phyloP scores from a whole-genome alignment of 2,888 invertebrate genomes.

The Coleophora flavipennella region DNA sequence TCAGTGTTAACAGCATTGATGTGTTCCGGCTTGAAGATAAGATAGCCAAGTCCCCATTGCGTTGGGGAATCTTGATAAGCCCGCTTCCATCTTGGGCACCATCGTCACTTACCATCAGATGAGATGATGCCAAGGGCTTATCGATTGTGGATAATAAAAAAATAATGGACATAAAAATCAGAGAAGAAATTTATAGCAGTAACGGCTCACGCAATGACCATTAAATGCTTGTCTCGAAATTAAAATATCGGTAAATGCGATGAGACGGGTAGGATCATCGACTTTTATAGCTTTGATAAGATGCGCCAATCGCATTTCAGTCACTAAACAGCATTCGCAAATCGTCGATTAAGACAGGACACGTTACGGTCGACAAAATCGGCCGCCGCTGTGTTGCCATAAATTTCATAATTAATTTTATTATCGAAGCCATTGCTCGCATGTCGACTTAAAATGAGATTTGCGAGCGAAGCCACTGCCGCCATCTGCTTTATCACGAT shows the following conservation, averaged over 20 bases:
- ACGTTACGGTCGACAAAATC: conserved; percentile 39
- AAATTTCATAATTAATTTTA: conserved; percentile 66
- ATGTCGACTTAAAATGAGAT: conserved; percentile 58
- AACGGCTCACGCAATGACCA: conserved; percentile 10
- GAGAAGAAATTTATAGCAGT: no score
- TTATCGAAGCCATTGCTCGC: conserved; percentile 51
- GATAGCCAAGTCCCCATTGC: no score
- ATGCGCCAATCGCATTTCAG: conserved; percentile 24
- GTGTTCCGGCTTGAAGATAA: no score
- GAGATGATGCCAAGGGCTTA: no score
- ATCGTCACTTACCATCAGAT: no score
- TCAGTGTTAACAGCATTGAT: no score
- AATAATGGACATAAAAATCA: no score
- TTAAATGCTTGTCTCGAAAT: conserved; percentile 16
- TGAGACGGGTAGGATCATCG: conserved; percentile 33
- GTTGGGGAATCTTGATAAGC: no score
- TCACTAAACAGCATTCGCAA: conserved; percentile 45
- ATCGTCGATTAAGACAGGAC: conserved; percentile 55
- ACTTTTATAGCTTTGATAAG: conserved; percentile 35
- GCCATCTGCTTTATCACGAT: conserved; percentile 56
- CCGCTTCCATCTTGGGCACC: no score
- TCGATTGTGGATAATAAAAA: no score
- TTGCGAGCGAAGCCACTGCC: conserved; percentile 55
- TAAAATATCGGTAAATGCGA: conserved; percentile 36
- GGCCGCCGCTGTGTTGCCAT: conserved; percentile 34